Percentiles rank a stretch among this genome's conserved stretches.
phyloP scores from a whole-genome alignment of 2,888 invertebrate species.

The Bursaphelenchus okinawaensis region DNA sequence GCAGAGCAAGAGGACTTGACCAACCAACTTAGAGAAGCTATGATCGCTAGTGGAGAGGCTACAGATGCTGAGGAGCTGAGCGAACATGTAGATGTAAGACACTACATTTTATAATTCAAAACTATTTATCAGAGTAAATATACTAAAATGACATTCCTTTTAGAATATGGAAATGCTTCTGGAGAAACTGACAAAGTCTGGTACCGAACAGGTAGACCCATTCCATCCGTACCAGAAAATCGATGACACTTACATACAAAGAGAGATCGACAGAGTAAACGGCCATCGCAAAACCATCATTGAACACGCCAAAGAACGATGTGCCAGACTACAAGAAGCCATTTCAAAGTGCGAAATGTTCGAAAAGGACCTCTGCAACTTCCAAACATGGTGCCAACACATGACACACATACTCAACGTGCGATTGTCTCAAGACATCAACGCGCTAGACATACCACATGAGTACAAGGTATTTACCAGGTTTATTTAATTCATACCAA shows the following conservation, averaged over 20 bases:
- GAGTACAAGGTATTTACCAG: conserved; percentile 63
- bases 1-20: conserved; percentile 30
- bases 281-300: conserved; percentile 7
- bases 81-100: conserved; percentile 74
- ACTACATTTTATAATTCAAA: neutral
- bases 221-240: conserved; percentile 6
- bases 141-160: too few relatives aligned
- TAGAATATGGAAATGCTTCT: conserved; percentile 28
- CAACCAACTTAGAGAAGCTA: conserved; percentile 35
- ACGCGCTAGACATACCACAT: conserved; percentile 74
- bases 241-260: conserved; percentile 8
- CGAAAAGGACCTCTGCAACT: conserved; percentile 67
- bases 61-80: conserved; percentile 83
- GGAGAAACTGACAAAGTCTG: conserved; percentile 23
- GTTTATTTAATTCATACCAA: too few relatives aligned
- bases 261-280: conserved; percentile 13
- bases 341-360: conserved; percentile 61
- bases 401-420: conserved; percentile 69
- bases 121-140: too few relatives aligned
- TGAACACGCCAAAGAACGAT: conserved; percentile 15
- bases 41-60: conserved; percentile 59
- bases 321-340: conserved; percentile 61
- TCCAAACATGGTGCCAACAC: conserved; percentile 71
- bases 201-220: conserved; percentile 17
- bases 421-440: conserved; percentile 72